Base-by-base conservation (phyloP, 1,140 invertebrate species). In the Panulirus ornatus region DNA sequence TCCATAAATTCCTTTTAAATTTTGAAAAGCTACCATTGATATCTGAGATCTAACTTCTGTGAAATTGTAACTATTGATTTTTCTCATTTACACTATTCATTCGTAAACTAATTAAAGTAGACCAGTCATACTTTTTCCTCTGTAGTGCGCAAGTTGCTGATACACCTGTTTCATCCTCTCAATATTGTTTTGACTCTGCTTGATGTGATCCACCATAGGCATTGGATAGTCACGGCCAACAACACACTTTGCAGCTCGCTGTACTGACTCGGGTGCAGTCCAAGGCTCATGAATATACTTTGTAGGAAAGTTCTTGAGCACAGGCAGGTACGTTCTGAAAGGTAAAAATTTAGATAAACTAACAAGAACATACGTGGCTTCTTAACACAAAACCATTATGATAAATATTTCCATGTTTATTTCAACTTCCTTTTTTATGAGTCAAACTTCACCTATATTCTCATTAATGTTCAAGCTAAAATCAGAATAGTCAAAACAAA, bases 211-310 rank as follows among this genome's bases (percentile, higher is more conserved):
- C 0, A 98, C 96, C 95, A 98, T 98, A 0, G 97, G 97, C 89
- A 97, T 91, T 0, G 97, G 96, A 93, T 98, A 98, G 93, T 98
- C 97, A 92, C 96, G 70, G 1, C 97, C 97, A 63, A 98, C 95
- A 27, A 97, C 95, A 94, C 97, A 98, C 92, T 96, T 96, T 0
- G 97, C 96, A n/a, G 96, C 94, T 92, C 95, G 94, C 93, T 98
- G 97, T 8, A 98, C 95, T 71, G 94, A 94, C 73, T 96, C 95
- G 0, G 97, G 97, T 0, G 97, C 97, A 91, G 95, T 96, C 97
- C 97, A 98, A 0, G 97, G 97, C 93, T 98, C 97, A 93, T 98
- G 97, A 89, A 98, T 97, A 93, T 97, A 98, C 92, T 96, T 95
- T 5, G 96, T 95, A 0, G 97, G 97, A 93, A 97, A 97, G 92